These are phyloP conservation scores for Pseudochirops corinnae DNA, from an alignment of 2,797 vertebrate species.

Conservation along the genomic window DNA sequence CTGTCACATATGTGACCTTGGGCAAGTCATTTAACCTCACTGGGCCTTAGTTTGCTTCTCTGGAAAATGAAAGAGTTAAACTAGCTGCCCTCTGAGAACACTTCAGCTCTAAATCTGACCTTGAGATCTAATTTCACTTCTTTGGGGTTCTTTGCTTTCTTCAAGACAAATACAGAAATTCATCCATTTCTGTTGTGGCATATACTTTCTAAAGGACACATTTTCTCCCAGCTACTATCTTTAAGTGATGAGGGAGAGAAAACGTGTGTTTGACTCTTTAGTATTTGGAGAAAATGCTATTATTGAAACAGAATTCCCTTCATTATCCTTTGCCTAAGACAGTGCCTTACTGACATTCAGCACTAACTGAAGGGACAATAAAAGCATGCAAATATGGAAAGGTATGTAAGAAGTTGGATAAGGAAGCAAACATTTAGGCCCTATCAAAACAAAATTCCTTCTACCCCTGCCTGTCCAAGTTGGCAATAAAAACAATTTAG, in stretches of 20 bases:
- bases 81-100: not conserved
- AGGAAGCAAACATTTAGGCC: not conserved
- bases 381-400: not conserved
- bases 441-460: not conserved
- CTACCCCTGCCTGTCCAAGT: not conserved
- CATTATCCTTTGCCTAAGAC: not conserved
- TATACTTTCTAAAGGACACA: slow-evolving; percentile 29
- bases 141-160: not conserved
- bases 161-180: not conserved
- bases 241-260: slow-evolving; percentile 27
- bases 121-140: not conserved
- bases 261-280: not conserved
- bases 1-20: not conserved
- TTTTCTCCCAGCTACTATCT: slow-evolving; percentile 18
- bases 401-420: not conserved
- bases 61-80: not conserved
- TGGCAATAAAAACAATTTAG: not conserved
- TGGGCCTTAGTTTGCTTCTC: not conserved
- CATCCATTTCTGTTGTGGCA: not conserved
- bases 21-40: not conserved
- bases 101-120: not conserved
- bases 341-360: no score
- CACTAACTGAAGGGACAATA: not conserved
- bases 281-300: not conserved
- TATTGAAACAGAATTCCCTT: not conserved